Percentiles rank a stretch among this genome's conserved stretches.
Evolutionary conservation across 2,113 vertebrate genomes (phyloP).

Genomic region (Amphilophus citrinellus): DNA sequence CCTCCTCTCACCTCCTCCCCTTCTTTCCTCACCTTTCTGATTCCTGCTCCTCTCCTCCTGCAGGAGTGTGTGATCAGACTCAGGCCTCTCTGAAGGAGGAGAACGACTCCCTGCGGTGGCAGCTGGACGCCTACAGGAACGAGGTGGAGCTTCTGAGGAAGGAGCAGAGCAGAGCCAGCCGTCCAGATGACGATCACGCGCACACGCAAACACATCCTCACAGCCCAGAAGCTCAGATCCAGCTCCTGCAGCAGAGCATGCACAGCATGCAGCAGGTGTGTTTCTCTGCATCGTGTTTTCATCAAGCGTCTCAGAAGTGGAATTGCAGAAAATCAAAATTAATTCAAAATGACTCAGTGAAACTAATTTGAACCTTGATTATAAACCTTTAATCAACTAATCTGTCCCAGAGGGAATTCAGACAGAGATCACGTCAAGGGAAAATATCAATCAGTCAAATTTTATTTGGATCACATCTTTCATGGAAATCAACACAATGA

Average conservation of each 20-base stretch:
- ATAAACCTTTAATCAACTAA: neutral
- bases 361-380: too few species aligned
- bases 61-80: conserved; percentile 88
- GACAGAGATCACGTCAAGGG: neutral
- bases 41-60: neutral
- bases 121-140: conserved; percentile 94
- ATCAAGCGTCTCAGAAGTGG: neutral
- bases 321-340: too few species aligned
- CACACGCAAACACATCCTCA: conserved; percentile 77
- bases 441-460: neutral
- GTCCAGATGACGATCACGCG: conserved; percentile 84
- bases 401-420: neutral
- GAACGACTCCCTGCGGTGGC: conserved; percentile 97
- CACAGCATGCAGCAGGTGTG: conserved; percentile 95
- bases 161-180: conserved; percentile 86
- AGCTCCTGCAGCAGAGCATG: conserved; percentile 92
- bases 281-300: neutral
- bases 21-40: neutral
- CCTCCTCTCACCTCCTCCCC: neutral
- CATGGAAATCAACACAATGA: neutral
- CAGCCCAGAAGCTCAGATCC: conserved; percentile 79
- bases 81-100: conserved; percentile 90
- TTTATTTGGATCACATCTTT: neutral
- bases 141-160: conserved; percentile 95
- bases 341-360: too few species aligned